Percentiles rank a stretch among this genome's conserved stretches.
phyloP scores from a whole-genome alignment of 2,797 vertebrate genomes.

The Emydoidea blandingii region DNA sequence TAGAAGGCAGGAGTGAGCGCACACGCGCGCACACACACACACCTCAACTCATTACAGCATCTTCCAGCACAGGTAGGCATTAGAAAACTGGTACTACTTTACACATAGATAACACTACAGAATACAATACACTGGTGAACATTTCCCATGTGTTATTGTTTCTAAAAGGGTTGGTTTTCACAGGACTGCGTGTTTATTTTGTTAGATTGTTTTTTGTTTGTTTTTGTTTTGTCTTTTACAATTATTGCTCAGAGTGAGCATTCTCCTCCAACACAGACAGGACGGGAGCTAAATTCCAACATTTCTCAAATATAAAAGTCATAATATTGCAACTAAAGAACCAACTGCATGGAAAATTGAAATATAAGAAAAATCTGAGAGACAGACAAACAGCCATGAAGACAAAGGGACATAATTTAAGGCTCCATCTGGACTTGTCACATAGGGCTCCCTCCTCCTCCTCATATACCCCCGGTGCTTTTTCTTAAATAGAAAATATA shows the following conservation, averaged over 20 bases:
- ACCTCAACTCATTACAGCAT: neutral
- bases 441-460: neutral
- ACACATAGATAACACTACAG: neutral
- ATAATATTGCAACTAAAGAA: neutral
- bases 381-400: neutral
- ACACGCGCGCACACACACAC: accelerated
- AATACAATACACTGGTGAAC: neutral
- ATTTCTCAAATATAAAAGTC: neutral
- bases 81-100: neutral
- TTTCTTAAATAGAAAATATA: neutral
- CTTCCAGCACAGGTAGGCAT: neutral
- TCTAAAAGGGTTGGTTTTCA: neutral
- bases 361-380: neutral
- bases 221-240: neutral
- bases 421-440: neutral
- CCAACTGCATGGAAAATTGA: neutral
- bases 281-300: neutral
- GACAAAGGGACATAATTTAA: neutral
- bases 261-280: neutral
- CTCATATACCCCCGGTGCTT: neutral
- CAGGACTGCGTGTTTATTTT: neutral
- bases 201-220: no score
- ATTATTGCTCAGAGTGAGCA: neutral
- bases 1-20: neutral
- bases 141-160: neutral